phyloP scores from a whole-genome alignment of 2,113 vertebrate species.

The Oxyura jamaicensis region DNA sequence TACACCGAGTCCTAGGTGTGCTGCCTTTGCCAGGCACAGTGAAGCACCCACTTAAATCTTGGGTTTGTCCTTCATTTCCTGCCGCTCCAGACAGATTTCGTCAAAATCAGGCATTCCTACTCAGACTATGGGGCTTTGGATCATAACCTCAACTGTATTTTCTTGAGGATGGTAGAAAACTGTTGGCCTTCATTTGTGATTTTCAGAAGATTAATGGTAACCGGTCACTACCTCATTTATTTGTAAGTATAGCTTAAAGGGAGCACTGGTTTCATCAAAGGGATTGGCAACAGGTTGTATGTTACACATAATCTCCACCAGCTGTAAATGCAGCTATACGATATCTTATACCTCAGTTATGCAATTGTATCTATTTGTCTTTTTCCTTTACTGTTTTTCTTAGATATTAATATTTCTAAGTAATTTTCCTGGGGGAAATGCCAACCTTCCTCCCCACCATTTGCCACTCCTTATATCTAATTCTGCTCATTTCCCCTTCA shows the following conservation, averaged over 20 bases:
- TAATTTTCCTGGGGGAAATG: not conserved
- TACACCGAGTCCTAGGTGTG: not conserved
- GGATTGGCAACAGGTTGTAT: slow-evolving; percentile 55
- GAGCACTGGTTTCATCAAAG: slow-evolving; percentile 67
- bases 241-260: slow-evolving; percentile 52
- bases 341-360: slow-evolving; percentile 44
- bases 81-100: not conserved
- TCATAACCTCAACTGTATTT: slow-evolving; percentile 10
- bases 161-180: slow-evolving; percentile 33
- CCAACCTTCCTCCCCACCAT: not conserved
- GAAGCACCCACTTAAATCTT: not conserved
- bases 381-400: slow-evolving; percentile 55
- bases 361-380: slow-evolving; percentile 56
- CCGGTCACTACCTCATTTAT: slow-evolving; percentile 71
- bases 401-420: slow-evolving; percentile 47
- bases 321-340: slow-evolving; percentile 67
- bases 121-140: slow-evolving; percentile 14
- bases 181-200: slow-evolving; percentile 27
- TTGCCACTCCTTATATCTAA: not conserved
- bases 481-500: not conserved
- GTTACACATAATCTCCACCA: slow-evolving; percentile 67
- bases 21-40: not conserved
- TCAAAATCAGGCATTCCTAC: not conserved
- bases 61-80: not conserved
- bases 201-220: slow-evolving; percentile 66